Evolutionary conservation across 2,797 vertebrate species (phyloP).

Genomic region (Rhincodon typus): DNA sequence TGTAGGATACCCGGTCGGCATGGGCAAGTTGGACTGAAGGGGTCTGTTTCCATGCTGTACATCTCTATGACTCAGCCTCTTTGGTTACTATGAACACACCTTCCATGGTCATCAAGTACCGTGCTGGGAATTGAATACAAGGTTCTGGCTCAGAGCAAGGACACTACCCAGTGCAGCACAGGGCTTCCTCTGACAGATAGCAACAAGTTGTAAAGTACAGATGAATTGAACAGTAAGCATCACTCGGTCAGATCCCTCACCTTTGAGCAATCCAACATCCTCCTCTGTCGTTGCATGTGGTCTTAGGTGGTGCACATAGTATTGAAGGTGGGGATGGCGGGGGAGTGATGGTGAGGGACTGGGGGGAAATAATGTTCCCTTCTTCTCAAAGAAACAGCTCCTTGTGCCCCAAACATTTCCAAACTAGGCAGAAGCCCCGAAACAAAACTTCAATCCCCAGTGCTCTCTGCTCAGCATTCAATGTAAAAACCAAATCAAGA

Average conservation of each 20-base stretch:
- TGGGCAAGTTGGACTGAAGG: too few species aligned
- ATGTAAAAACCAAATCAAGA: not conserved
- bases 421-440: not conserved
- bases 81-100: too few species aligned
- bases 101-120: too few species aligned
- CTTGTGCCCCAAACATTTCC: not conserved
- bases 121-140: too few species aligned
- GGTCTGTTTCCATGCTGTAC: too few species aligned
- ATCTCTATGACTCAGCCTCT: too few species aligned
- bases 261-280: not conserved
- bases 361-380: too few species aligned
- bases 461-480: not conserved
- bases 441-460: slow-evolving; percentile 27
- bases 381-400: not conserved
- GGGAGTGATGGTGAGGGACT: too few species aligned
- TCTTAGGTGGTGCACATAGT: not conserved
- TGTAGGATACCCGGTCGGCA: too few species aligned
- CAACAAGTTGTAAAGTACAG: not conserved
- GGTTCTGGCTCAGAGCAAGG: too few species aligned
- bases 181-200: too few species aligned
- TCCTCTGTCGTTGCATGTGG: not conserved
- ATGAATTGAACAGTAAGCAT: not conserved
- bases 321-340: not conserved
- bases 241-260: not conserved
- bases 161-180: too few species aligned